These are phyloP conservation scores for Ips nitidus DNA, from an alignment of 1,140 invertebrate species.

Conservation along the genomic window DNA sequence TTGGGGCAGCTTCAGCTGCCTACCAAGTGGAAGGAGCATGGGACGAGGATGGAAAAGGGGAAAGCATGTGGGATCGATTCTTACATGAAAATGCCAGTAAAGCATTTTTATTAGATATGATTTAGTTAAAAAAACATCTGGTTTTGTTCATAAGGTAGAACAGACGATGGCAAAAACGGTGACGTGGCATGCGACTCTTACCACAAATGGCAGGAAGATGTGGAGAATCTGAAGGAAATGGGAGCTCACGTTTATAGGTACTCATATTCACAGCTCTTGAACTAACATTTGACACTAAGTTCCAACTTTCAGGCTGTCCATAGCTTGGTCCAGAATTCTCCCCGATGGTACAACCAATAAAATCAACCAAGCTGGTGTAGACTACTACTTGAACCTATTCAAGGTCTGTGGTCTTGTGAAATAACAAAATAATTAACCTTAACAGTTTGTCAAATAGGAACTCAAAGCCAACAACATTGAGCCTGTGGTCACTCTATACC, in stretches of 20 bases:
- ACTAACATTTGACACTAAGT: not conserved
- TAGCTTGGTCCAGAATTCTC: constrained; percentile 63
- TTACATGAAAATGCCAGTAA: constrained; percentile 39
- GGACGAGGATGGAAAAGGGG: constrained; percentile 43
- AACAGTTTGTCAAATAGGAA: constrained; percentile 4
- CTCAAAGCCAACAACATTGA: constrained; percentile 54
- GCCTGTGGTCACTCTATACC: constrained; percentile 50
- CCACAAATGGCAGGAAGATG: constrained; percentile 55
- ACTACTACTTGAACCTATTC: constrained; percentile 61
- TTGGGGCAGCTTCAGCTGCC: constrained; percentile 48
- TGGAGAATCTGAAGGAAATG: constrained; percentile 52
- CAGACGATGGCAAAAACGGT: constrained; percentile 47
- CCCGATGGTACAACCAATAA: constrained; percentile 56
- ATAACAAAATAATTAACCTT: not conserved
- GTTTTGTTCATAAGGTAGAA: not conserved
- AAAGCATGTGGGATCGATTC: constrained; percentile 51
- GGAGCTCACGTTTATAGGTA: constrained; percentile 52
- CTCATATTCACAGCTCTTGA: not conserved
- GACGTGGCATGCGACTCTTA: constrained; percentile 56
- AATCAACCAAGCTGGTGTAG: constrained; percentile 55
- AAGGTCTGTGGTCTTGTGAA: constrained; percentile 37
- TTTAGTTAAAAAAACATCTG: not conserved
- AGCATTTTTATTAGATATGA: not conserved
- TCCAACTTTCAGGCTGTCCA: constrained; percentile 56
- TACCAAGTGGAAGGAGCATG: constrained; percentile 73